Conservation (phyloP, 2,797 vertebrate genomes). For the Odontamblyopus rebecca region DNA sequence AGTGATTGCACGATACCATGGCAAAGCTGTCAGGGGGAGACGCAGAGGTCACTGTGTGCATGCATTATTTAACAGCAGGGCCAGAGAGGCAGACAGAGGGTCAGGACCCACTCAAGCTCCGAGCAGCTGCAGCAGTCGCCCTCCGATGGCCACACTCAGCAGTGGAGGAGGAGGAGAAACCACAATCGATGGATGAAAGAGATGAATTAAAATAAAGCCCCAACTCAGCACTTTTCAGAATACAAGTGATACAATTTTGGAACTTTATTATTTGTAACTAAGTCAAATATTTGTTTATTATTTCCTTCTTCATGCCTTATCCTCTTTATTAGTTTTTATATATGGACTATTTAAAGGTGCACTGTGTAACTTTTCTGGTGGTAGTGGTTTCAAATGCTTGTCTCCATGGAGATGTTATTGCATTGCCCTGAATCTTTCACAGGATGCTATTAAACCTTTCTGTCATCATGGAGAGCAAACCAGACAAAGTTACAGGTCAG, state of each 20-base stretch:
- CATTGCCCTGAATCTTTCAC: too few species aligned
- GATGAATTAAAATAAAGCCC: not conserved
- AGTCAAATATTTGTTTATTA: not conserved
- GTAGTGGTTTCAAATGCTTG: too few species aligned
- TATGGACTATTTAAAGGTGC: not conserved
- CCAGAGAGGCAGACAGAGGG: conserved; percentile 39
- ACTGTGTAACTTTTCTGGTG: too few species aligned
- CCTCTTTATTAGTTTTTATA: not conserved
- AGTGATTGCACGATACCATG: conserved; percentile 52
- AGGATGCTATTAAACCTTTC: too few species aligned
- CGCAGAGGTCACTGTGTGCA: conserved; percentile 47
- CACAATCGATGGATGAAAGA: not conserved
- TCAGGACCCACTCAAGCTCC: conserved; percentile 36
- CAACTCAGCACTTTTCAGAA: conserved; percentile 1
- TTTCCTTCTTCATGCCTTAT: not conserved
- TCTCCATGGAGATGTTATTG: too few species aligned
- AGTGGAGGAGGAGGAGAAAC: conserved; percentile 1
- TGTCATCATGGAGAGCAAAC: too few species aligned
- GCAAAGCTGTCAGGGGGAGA: conserved; percentile 46
- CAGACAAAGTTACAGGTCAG: too few species aligned
- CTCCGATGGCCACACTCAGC: conserved; percentile 37
- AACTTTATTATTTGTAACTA: not conserved
- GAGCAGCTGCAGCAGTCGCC: conserved; percentile 19
- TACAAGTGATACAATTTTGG: not conserved
- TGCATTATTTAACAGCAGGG: conserved; percentile 63